Base-by-base conservation (phyloP, 2,113 vertebrate species). In the Odocoileus virginianus region DNA sequence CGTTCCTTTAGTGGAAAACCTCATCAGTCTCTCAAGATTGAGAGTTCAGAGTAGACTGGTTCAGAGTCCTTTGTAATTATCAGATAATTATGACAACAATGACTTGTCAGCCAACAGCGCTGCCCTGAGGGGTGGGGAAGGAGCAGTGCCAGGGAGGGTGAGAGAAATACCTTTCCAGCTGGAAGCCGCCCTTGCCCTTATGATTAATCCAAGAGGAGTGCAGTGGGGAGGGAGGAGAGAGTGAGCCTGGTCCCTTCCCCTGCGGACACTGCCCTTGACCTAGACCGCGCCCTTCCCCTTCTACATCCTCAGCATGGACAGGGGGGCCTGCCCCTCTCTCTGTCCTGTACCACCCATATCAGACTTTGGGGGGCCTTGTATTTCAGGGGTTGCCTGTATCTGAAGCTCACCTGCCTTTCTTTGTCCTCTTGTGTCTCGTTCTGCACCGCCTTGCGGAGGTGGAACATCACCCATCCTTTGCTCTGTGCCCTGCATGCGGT, bases 1-100 rank as follows among this genome's bases (percentile, higher is more conserved):
- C 1, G 15, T 12, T 71, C 82, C 47, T 84, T 47, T 23, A 85
- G 52, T n/a, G 54, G 54, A 92, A 52, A 33, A 76, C 30, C 7
- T 17, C 19, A 33, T 61, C 40, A 1, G 17, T 74, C 76, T 81
- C 78, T 55, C 47, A 33, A 81, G 61, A 54, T 10, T 84, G 57
- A 90, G 9, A 91, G n/a, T 81, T 47, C 79, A 55, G n/a, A 33
- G 50, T 71, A 71, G 36, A 71, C 64, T 36, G 17, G 64, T 86
- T 93, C 92, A 85, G 45, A 98, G 71, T 95, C 58, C 89, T 87
- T 60, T 45, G 1, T 58, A n/a, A 83, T 81, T 17, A 74, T 14
- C 36, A 17, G 30, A 23, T 47, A n/a, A 50, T 89, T 76, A 28
- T 45, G 78, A 40, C 54, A 40, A 84, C 45, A 93, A 25, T 16